A percentile compares a stretch with the other conserved stretches of the same genome.
These are phyloP conservation scores for Tenualosa thibaudeaui DNA, from an alignment of 2,797 vertebrate genomes.

Conservation along the genomic window DNA sequence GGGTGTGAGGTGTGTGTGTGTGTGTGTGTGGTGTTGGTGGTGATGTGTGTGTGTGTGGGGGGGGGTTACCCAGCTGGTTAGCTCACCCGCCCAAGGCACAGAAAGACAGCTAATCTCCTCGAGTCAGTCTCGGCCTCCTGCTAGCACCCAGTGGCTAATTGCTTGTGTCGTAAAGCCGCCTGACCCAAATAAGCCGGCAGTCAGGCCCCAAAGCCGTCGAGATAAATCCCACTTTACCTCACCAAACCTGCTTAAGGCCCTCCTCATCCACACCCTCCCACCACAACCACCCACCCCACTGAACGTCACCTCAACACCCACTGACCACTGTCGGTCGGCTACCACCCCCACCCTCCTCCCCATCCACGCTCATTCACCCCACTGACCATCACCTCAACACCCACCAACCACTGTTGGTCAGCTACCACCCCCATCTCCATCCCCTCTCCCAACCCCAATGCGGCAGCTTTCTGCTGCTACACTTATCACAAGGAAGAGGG, in stretches of 20 bases:
- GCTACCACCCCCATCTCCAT: background rate
- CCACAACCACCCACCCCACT: slow-evolving; percentile 19
- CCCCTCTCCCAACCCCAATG: background rate
- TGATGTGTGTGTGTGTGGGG: too few relatives aligned
- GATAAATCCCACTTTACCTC: slow-evolving; percentile 83
- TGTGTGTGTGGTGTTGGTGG: too few relatives aligned
- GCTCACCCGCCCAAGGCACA: slow-evolving; percentile 34
- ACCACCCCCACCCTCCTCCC: background rate
- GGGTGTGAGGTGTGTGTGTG: background rate
- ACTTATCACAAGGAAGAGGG: background rate
- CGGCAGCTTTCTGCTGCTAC: slow-evolving; percentile 46
- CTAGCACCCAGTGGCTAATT: slow-evolving; percentile 75
- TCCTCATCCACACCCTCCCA: slow-evolving; percentile 64
- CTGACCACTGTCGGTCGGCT: background rate
- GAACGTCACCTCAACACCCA: background rate
- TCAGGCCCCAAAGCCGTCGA: slow-evolving; percentile 72
- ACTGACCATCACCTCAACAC: background rate
- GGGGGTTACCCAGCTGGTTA: slow-evolving; percentile 37
- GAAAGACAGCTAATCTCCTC: slow-evolving; percentile 66
- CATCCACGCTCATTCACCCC: background rate
- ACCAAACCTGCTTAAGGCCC: slow-evolving; percentile 75
- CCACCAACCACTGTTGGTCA: background rate
- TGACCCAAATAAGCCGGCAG: slow-evolving; percentile 77
- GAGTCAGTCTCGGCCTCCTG: slow-evolving; percentile 69
- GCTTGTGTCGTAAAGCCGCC: slow-evolving; percentile 81